A percentile compares a stretch with the other conserved stretches of the same genome.
These are phyloP conservation scores for Furcula furcula DNA, from an alignment of 2,888 invertebrate genomes.

Conservation along the genomic window DNA sequence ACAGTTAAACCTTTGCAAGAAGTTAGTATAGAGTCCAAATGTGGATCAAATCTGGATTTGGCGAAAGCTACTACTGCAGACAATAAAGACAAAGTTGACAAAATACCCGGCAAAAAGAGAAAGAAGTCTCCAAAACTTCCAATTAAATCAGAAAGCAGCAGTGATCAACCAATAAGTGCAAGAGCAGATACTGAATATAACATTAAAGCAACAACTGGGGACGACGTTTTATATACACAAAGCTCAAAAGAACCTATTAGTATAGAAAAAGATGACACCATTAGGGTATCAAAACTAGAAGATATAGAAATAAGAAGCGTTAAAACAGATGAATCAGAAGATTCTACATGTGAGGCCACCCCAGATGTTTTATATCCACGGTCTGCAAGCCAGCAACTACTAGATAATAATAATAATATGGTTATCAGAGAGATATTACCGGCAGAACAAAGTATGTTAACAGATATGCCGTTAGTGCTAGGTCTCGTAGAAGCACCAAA, in stretches of 20 bases:
- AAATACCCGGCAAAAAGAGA: conserved; percentile 38
- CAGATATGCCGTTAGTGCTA: conserved; percentile 41
- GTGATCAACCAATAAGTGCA: conserved; percentile 1
- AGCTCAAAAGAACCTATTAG: conserved; percentile 1
- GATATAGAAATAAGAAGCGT: conserved; percentile 38
- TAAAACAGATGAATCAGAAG: conserved; percentile 41
- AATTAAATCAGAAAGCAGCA: conserved; percentile 5
- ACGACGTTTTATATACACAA: conserved; percentile 1
- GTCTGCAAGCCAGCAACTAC: conserved; percentile 53
- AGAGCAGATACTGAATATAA: conserved; percentile 7
- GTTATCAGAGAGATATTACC: conserved; percentile 55
- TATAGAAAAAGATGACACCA: conserved; percentile 16
- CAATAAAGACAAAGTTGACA: conserved; percentile 25
- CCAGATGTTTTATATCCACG: conserved; percentile 63
- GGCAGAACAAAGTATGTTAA: conserved; percentile 30
- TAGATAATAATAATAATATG: conserved; percentile 59
- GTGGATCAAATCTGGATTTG: background rate
- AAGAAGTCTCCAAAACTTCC: conserved; percentile 39
- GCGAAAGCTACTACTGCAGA: conserved; percentile 15
- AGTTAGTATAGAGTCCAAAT: background rate
- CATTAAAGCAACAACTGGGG: conserved; percentile 4
- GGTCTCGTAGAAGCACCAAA: conserved; percentile 47
- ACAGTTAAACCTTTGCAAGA: background rate
- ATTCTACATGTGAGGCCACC: conserved; percentile 38
- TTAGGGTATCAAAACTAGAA: conserved; percentile 17